Evolutionary conservation across 1,140 invertebrate species (phyloP), one percentile per base, ranked within the genome.

Genomic region (Melitaea cinxia): DNA sequence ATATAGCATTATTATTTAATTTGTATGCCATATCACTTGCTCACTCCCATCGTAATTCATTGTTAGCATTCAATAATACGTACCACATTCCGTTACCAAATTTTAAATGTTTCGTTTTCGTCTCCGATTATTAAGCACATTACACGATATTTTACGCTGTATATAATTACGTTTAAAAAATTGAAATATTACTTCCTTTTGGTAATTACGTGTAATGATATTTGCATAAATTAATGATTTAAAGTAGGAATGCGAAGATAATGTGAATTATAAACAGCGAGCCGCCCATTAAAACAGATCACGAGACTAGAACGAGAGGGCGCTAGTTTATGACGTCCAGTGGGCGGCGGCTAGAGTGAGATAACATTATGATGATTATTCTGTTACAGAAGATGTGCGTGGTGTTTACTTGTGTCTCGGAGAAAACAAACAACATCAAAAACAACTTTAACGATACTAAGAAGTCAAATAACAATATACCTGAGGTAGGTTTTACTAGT

Each of bases 271-370:
- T 47, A 12, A 65, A 65, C 54, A n/a, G 64, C 65, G 42, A 53
- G 69, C 83, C 85, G 83, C 83, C 85, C 85, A 85, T 86, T 77
- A 78, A 80, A 77, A 77, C 68, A 73, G 76, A 78, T 75, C 68
- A 70, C 68, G 72, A 72, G 68, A 79, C 81, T 72, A 82, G 82
- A 88, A 71, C 28, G 78, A 75, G 83, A 86, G 9, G 58, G 72
- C 59, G 49, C 58, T 70, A 68, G 45, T 39, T 57, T n/a, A 64
- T 53, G 23, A 55, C 24, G 42, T 35, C 49, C 28, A 50, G 54
- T 68, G 21, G 17, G 39, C 47, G 47, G 35, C 61, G 39, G 74
- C 56, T 56, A 67, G 75, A 86, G 63, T 49, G 73, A 73, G 82
- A 77, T 39, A 33, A 12, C 49, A 21, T 52, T 55, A 68, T 30